Base-by-base conservation (phyloP, 2,888 invertebrate genomes). In the Himalopsyche japonica region DNA sequence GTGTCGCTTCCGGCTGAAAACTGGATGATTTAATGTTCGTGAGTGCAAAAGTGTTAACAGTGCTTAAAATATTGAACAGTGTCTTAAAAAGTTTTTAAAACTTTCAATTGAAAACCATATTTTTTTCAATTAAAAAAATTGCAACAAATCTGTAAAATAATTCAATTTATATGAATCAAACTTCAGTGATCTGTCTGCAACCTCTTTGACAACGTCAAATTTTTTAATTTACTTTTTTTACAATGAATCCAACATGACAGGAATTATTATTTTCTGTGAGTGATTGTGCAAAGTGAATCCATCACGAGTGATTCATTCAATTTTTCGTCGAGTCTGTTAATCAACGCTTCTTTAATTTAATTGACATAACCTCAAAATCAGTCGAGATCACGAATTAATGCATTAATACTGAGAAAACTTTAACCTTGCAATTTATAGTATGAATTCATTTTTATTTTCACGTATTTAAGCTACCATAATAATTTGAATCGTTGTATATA, bases 351-450 rank as follows among this genome's bases (percentile, higher is more conserved):
- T 10, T 20, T 70, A 27, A 15, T 70, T 70, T 30, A 70, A 70
- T 70, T 70, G 70, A 70, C 70, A 70, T 70, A 70, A 70, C 70
- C 70, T 70, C 70, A 70, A 70, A 70, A 70, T 70, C 70, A 70
- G 24, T 30, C 24, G 70, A 12, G 70, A 30, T 70, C 70, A 70
- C 27, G 27, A 57, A 24, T 43, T 43, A 15, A 3, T 2, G 15
- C 43, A 43, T 43, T 43, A 32, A 32, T 32, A 32, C 32, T 4
- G 32, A 4, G 32, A 32, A 32, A 32, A 32, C 6, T 32, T 32
- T 32, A 32, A 6, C 32, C 32, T 32, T 32, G 32, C 6, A 32
- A 4, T 32, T 32, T 32, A 32, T 6, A 32, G 3, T 6, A 32
- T 32, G n/a, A n/a, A n/a, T n/a, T n/a, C n/a, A n/a, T n/a, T n/a